Evolutionary conservation across 2,888 invertebrate species (phyloP), one percentile per base, ranked within the genome.

Genomic region (Drosophila paucipuncta): DNA sequence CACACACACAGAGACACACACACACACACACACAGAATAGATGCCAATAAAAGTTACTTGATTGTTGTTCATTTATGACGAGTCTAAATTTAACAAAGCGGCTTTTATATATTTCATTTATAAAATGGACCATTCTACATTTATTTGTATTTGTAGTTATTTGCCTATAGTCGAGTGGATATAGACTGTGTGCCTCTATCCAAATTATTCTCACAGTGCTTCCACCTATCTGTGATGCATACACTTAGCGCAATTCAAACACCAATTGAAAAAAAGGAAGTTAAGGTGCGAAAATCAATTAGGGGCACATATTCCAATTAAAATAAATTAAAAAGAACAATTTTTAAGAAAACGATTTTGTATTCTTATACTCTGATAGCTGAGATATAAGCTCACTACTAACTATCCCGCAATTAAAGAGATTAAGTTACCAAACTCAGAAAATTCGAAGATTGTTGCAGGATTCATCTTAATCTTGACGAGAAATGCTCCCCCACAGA

Each of bases 51-150:
- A 71, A n/a, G 35, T 11, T 25, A 52, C 55, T 63, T 35, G 41
- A 64, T 50, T 59, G 28, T 54, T 57, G 58, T 33, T 57, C 47
- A 55, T 62, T 74, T 73, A 57, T 33, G 49, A 22, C 39, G 31
- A 47, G 39, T 68, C 55, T 25, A 53, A 13, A 59, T 50, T 5
- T 13, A 28, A 37, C 37, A 49, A 66, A n/a, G 7, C 22, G 16
- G 9, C 9, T 9, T 22, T 28, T 10, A 31, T 13, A 30, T 58
- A 58, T 22, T 39, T 13, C 4, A 13, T n/a, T 10, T 10, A 11
- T 4, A 7, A 28, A 13, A 18, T 13, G 18, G 6, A 4, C 2
- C 13, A 18, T 25, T 54, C n/a, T 28, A 9, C 30, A 39, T 39
- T 39, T 52, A 30, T 49, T 49, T 28, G 9, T 1, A 13, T 22